phyloP scores from a whole-genome alignment of 1,140 invertebrate genomes.

The Trachymyrmex septentrionalis region DNA sequence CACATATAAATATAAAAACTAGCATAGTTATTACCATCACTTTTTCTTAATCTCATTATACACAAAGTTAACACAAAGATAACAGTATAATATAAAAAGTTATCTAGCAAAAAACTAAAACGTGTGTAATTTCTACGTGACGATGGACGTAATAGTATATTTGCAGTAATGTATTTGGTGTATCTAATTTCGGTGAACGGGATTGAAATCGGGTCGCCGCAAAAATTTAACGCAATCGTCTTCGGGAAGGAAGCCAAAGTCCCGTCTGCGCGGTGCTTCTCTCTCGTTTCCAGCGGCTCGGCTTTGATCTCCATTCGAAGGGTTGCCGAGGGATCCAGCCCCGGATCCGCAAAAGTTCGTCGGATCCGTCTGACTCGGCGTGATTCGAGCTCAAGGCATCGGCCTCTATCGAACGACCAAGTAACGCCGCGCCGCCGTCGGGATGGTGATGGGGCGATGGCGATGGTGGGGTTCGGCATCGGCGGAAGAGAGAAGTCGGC shows the following conservation, averaged over 20 bases:
- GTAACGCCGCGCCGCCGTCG: conserved; percentile 38
- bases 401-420: conserved; percentile 74
- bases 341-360: conserved; percentile 67
- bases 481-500: conserved; percentile 48
- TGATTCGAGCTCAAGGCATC: conserved; percentile 76
- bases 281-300: conserved; percentile 42
- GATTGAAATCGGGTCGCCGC: conserved; percentile 39
- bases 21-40: too few species aligned
- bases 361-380: conserved; percentile 70
- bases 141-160: neutral
- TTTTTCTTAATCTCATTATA: too few species aligned
- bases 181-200: conserved; percentile 6
- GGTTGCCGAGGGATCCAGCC: conserved; percentile 60
- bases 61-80: neutral
- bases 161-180: neutral
- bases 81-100: neutral
- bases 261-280: neutral
- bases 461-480: conserved; percentile 17
- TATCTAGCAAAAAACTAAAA: neutral
- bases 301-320: conserved; percentile 71
- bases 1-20: too few species aligned
- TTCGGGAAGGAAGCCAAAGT: conserved; percentile 27
- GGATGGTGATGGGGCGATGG: conserved; percentile 34
- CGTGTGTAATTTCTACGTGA: neutral
- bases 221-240: conserved; percentile 41